Conservation (phyloP, 1,140 invertebrate species). For the Neotoxoptera formosana region DNA sequence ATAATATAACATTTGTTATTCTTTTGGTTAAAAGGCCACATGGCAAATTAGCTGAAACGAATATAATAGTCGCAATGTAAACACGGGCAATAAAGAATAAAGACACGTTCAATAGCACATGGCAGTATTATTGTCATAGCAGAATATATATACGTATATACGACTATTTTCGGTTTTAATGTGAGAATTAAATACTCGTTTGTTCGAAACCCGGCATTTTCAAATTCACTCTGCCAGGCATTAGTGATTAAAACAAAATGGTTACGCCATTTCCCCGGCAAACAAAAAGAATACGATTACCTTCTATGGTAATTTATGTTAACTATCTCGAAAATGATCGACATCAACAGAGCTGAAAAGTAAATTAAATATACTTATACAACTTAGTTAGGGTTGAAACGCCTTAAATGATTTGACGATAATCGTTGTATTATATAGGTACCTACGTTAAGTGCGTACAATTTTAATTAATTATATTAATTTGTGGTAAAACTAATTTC, state of each 20-base stretch:
- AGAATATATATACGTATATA: neutral
- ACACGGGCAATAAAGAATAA: neutral
- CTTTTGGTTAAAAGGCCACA: neutral
- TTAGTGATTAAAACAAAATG: conserved; percentile 5
- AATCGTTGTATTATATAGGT: neutral
- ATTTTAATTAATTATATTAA: conserved; percentile 10
- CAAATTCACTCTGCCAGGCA: neutral
- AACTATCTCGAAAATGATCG: conserved; percentile 26
- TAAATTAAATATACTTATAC: neutral
- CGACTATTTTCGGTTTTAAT: neutral
- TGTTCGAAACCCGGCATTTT: neutral
- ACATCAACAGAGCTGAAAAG: neutral
- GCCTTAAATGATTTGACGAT: neutral
- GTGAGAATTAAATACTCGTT: neutral
- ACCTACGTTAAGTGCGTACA: neutral
- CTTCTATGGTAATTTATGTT: conserved; percentile 14
- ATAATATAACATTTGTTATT: neutral
- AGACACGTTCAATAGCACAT: neutral
- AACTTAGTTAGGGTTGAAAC: neutral
- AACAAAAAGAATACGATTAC: conserved; percentile 2
- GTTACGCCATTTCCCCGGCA: neutral
- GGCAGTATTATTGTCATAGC: neutral
- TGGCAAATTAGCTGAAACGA: neutral
- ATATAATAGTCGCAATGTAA: neutral
- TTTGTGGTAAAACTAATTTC: neutral